Conservation (phyloP, 2,113 vertebrate species). For the Actenoides hombroni region DNA sequence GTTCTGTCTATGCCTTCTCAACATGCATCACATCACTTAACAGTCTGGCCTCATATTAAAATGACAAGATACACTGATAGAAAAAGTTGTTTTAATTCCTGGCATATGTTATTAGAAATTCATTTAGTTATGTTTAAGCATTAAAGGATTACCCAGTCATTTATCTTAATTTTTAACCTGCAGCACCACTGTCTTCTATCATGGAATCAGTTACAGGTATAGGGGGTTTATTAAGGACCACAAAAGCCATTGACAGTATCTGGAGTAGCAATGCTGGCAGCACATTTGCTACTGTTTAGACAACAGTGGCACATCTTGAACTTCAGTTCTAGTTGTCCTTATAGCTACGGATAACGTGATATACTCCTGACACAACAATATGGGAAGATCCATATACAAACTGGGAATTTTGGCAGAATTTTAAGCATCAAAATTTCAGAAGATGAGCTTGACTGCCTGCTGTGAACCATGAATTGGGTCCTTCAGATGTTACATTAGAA, state of each 20-base stretch:
- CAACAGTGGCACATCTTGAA: neutral
- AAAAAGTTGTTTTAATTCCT: conserved; percentile 22
- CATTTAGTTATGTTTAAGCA: neutral
- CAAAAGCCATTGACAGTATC: neutral
- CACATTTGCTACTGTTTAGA: neutral
- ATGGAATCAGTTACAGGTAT: neutral
- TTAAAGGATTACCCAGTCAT: neutral
- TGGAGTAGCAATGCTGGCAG: neutral
- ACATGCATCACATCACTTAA: neutral
- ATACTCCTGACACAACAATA: neutral
- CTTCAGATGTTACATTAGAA: neutral
- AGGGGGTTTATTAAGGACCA: neutral
- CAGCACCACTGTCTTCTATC: neutral
- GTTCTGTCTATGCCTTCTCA: neutral
- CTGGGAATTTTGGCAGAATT: neutral
- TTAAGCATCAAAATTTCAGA: neutral
- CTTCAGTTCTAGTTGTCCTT: neutral
- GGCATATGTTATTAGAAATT: neutral
- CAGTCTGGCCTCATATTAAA: neutral
- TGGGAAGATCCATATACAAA: neutral
- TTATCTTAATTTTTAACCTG: conserved; percentile 17
- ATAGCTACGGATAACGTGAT: neutral
- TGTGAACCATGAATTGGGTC: neutral
- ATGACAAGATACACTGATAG: neutral
- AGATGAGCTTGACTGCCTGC: neutral